A percentile compares a stretch with the other conserved stretches of the same genome.
Conservation (phyloP, 2,797 vertebrate genomes). For the Artibeus jamaicensis region DNA sequence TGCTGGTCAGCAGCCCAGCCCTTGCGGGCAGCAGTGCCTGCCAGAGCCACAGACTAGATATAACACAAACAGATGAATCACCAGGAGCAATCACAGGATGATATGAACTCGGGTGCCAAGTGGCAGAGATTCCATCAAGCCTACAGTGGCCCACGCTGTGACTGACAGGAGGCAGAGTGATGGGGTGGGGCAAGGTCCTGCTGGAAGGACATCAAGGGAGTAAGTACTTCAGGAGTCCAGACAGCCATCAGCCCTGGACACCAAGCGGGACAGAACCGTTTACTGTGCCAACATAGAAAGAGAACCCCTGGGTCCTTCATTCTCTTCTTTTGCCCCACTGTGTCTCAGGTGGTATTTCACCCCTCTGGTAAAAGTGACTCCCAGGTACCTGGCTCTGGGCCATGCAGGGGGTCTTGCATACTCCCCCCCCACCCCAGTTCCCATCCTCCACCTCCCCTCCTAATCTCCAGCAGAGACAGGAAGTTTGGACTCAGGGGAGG, state of each 20-base stretch:
- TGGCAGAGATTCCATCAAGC: neutral
- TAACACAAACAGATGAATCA: neutral
- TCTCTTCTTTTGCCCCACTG: neutral
- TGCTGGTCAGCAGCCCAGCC: neutral
- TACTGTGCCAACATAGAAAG: fast-evolving
- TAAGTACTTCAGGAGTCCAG: fast-evolving
- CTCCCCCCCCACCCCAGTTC: neutral
- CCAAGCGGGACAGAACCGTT: neutral
- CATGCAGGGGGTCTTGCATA: neutral
- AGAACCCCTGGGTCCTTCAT: neutral
- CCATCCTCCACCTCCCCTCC: neutral
- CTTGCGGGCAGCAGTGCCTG: neutral
- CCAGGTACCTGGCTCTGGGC: neutral
- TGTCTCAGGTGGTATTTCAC: neutral
- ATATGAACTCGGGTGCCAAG: neutral
- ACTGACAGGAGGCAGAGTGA: neutral
- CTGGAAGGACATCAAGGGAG: neutral
- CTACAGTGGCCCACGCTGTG: fast-evolving
- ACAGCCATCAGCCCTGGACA: neutral
- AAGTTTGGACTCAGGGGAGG: no score
- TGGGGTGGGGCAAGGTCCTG: neutral
- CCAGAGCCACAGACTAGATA: neutral
- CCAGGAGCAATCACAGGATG: neutral
- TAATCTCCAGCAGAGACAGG: neutral
- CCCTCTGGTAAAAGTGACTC: neutral